These are phyloP conservation scores for Isaurus tuberculatus DNA, from an alignment of 92 coral and sea anemone species.

Conservation along the genomic window DNA sequence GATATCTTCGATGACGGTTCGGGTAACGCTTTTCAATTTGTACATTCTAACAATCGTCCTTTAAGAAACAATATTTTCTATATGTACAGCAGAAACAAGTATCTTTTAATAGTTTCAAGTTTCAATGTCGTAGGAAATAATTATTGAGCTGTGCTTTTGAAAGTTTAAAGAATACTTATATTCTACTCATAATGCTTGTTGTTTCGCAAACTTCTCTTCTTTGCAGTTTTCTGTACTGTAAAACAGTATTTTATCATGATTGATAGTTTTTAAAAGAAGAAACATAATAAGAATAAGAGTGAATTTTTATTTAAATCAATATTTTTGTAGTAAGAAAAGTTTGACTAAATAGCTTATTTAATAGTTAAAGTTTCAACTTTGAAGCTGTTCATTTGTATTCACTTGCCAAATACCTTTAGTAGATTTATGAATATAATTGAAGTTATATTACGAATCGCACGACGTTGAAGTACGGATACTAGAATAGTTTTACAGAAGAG, in stretches of 20 bases:
- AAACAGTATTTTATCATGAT: neutral
- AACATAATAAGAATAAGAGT: too few species aligned
- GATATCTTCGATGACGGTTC: neutral
- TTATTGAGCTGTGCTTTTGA: neutral
- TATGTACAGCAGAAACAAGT: conserved; percentile 1
- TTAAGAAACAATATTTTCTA: neutral
- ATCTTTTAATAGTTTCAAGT: neutral
- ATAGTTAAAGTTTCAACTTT: too few species aligned
- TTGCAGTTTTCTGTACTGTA: neutral
- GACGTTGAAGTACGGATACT: neutral
- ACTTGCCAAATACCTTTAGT: too few species aligned
- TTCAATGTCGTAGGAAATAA: neutral
- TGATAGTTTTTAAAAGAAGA: neutral
- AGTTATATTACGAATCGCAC: neutral
- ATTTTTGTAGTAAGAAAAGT: too few species aligned
- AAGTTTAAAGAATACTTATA: neutral
- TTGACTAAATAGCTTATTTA: too few species aligned
- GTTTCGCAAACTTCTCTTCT: neutral
- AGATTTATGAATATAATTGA: too few species aligned
- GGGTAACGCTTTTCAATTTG: neutral
- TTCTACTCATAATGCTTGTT: neutral
- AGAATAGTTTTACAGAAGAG: neutral
- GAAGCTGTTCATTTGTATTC: too few species aligned
- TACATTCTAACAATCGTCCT: neutral
- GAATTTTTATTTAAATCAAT: too few species aligned